A percentile compares a stretch with the other conserved stretches of the same genome.
These are phyloP conservation scores for Galerucella calmariensis DNA, from an alignment of 2,888 invertebrate genomes.

Conservation along the genomic window DNA sequence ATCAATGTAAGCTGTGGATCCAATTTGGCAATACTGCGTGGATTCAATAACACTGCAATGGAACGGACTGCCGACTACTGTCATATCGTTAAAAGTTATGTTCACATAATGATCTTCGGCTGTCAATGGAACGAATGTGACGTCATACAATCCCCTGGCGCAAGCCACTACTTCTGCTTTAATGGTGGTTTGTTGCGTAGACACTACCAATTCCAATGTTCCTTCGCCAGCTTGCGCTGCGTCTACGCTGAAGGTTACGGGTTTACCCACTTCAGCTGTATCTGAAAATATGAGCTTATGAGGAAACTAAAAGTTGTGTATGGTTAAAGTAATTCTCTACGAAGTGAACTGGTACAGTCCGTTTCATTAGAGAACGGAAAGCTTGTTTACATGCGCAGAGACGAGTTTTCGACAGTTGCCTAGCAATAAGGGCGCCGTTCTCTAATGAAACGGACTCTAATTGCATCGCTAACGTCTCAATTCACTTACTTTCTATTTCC, in stretches of 20 bases:
- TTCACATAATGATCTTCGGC: constrained; percentile 90
- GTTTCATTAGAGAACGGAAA: too few species aligned
- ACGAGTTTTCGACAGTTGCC: too few species aligned
- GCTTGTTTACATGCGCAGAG: too few species aligned
- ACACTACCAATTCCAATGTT: constrained; percentile 90
- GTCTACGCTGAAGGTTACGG: constrained; percentile 93
- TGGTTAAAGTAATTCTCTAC: too few species aligned
- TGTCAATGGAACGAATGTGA: constrained; percentile 92
- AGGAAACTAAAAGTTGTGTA: too few species aligned
- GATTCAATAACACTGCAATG: constrained; percentile 78
- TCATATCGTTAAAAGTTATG: constrained; percentile 93
- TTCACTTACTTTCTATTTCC: constrained; percentile 53
- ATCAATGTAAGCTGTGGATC: constrained; percentile 69
- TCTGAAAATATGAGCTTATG: constrained; percentile 37
- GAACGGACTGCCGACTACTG: constrained; percentile 91
- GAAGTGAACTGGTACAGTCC: too few species aligned
- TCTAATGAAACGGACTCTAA: too few species aligned
- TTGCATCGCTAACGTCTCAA: too few species aligned
- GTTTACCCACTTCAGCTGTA: constrained; percentile 79
- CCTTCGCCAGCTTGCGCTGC: constrained; percentile 96
- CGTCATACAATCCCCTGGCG: constrained; percentile 90
- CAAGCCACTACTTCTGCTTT: constrained; percentile 87
- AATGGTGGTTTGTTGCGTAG: constrained; percentile 88
- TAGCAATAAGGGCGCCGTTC: too few species aligned
- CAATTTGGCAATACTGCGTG: constrained; percentile 79